phyloP scores from a whole-genome alignment of 2,797 vertebrate genomes.

The Fringilla coelebs region DNA sequence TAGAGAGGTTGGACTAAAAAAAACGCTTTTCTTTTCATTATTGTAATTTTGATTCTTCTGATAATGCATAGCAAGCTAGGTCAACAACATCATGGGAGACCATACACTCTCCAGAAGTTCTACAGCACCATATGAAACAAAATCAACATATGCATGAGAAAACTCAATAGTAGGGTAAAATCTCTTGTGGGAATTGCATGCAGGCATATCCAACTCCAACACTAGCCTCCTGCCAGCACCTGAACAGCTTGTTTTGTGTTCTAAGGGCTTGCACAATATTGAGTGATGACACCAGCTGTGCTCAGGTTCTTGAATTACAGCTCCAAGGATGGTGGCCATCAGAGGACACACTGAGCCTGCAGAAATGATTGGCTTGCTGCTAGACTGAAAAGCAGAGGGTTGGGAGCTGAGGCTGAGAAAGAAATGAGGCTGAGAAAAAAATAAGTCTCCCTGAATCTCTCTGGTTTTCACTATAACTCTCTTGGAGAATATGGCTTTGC shows the following conservation, averaged over 20 bases:
- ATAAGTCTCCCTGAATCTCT: neutral
- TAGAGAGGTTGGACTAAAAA: neutral
- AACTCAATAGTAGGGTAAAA: neutral
- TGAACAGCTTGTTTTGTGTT: neutral
- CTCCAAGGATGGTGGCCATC: neutral
- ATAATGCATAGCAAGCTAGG: neutral
- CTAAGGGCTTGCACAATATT: neutral
- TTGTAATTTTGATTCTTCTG: neutral
- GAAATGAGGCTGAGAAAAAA: neutral
- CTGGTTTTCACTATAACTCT: neutral
- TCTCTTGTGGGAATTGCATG: neutral
- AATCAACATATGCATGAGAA: neutral
- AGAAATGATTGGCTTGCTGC: neutral
- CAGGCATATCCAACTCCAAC: neutral
- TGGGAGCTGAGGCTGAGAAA: neutral
- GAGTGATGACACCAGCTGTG: conserved; percentile 49
- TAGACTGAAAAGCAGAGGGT: neutral
- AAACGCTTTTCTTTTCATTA: neutral
- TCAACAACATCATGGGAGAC: neutral
- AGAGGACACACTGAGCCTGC: neutral
- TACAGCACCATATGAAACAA: neutral
- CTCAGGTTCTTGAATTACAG: conserved; percentile 26
- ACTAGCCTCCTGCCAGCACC: neutral
- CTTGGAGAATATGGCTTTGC: neutral
- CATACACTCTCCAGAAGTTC: neutral